Percentiles rank a stretch among this genome's conserved stretches.
These are phyloP conservation scores for Numenius phaeopus DNA, from an alignment of 2,797 vertebrate genomes.

Conservation along the genomic window DNA sequence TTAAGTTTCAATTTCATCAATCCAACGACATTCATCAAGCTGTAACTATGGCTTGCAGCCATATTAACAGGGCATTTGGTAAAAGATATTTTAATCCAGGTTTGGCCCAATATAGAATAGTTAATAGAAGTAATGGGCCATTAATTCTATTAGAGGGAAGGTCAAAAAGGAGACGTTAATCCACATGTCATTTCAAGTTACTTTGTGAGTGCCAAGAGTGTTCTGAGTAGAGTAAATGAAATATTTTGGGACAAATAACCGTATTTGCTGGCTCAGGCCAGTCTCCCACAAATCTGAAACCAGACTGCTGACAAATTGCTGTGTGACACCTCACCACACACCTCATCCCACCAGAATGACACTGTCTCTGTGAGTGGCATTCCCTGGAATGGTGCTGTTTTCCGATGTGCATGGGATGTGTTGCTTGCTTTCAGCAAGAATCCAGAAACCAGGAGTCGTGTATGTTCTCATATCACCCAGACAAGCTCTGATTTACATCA, in stretches of 20 bases:
- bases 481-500: not conserved
- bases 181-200: not conserved
- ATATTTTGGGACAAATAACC: not conserved
- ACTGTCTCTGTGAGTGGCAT: not conserved
- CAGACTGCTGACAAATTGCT: not conserved
- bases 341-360: not conserved
- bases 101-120: not conserved
- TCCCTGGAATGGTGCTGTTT: not conserved
- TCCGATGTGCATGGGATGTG: no score
- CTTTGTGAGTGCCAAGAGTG: not conserved
- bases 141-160: not conserved
- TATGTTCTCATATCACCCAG: rapidly evolving
- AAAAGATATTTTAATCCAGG: not conserved
- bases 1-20: not conserved
- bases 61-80: not conserved
- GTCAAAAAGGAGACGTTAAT: not conserved
- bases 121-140: not conserved
- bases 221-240: not conserved
- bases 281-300: not conserved
- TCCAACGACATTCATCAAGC: not conserved
- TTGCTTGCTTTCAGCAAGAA: not conserved
- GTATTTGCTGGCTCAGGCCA: not conserved
- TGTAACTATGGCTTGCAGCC: not conserved
- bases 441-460: not conserved
- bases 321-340: not conserved